phyloP scores from a whole-genome alignment of 2,888 invertebrate genomes.

The Andrena fulva region DNA sequence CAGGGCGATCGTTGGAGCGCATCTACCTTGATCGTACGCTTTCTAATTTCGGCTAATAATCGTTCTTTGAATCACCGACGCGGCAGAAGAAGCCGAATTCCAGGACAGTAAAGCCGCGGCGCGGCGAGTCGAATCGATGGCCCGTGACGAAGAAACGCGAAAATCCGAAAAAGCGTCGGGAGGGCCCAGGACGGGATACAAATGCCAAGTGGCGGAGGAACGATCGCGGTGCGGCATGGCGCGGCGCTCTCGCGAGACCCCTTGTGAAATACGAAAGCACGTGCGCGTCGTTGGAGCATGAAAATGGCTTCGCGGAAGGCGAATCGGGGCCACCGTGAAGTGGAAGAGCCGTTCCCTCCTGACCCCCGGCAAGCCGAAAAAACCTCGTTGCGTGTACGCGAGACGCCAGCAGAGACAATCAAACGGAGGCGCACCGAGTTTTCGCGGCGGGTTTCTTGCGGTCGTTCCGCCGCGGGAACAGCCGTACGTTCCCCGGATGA shows the following conservation, averaged over 20 bases:
- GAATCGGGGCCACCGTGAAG: slow-evolving; percentile 67
- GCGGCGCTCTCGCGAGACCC: not conserved
- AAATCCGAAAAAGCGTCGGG: slow-evolving; percentile 23
- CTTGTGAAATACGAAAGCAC: slow-evolving; percentile 53
- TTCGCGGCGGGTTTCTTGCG: slow-evolving; percentile 57
- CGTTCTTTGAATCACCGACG: slow-evolving; percentile 5
- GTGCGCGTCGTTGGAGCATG: slow-evolving; percentile 73
- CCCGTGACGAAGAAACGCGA: slow-evolving; percentile 4
- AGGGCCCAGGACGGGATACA: slow-evolving; percentile 2
- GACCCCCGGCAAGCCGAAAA: slow-evolving; percentile 41
- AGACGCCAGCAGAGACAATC: slow-evolving; percentile 66
- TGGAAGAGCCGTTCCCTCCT: slow-evolving; percentile 39
- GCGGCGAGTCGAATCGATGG: not conserved
- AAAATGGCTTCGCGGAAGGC: slow-evolving; percentile 78
- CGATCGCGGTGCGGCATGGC: not conserved
- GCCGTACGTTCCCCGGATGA: slow-evolving; percentile 79
- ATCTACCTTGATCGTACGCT: not conserved
- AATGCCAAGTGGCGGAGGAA: slow-evolving; percentile 8
- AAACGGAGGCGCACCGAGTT: slow-evolving; percentile 58
- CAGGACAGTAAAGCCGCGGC: not conserved
- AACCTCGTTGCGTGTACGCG: slow-evolving; percentile 59
- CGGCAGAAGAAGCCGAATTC: slow-evolving; percentile 12
- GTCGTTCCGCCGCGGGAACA: slow-evolving; percentile 72
- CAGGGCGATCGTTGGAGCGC: not conserved
- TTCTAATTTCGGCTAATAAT: slow-evolving; percentile 1